phyloP scores from a whole-genome alignment of 2,888 invertebrate genomes.

The Tipula vernalis region DNA sequence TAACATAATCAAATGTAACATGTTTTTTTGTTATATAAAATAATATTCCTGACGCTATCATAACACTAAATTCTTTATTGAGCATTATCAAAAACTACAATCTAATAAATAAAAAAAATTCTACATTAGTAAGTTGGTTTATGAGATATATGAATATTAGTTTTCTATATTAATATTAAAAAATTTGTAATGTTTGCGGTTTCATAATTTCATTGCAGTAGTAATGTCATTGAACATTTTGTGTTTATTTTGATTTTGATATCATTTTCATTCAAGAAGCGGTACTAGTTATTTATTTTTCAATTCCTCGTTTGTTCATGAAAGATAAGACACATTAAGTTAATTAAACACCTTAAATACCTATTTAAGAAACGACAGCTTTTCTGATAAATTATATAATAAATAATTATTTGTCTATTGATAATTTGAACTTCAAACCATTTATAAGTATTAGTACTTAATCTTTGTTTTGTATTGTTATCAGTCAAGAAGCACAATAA shows the following conservation, averaged over 20 bases:
- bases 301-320: too few relatives aligned
- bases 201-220: not conserved
- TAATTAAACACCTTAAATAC: not conserved
- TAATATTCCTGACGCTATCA: not conserved
- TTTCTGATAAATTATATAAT: not conserved
- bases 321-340: too few relatives aligned
- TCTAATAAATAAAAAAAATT: not conserved
- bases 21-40: not conserved
- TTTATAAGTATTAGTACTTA: not conserved
- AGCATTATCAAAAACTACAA: not conserved
- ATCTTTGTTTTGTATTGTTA: not conserved
- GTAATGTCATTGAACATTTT: not conserved
- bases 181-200: not conserved
- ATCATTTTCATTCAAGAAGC: not conserved
- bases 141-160: too few relatives aligned
- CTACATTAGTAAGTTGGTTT: not conserved
- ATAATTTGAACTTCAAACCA: not conserved
- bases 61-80: not conserved
- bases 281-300: not conserved
- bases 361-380: not conserved
- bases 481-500: not conserved
- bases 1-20: not conserved
- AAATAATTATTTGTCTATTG: not conserved
- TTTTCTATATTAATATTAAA: not conserved
- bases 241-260: not conserved